Conservation (phyloP, 1,140 invertebrate species). For the Drosophila rhopaloa region DNA sequence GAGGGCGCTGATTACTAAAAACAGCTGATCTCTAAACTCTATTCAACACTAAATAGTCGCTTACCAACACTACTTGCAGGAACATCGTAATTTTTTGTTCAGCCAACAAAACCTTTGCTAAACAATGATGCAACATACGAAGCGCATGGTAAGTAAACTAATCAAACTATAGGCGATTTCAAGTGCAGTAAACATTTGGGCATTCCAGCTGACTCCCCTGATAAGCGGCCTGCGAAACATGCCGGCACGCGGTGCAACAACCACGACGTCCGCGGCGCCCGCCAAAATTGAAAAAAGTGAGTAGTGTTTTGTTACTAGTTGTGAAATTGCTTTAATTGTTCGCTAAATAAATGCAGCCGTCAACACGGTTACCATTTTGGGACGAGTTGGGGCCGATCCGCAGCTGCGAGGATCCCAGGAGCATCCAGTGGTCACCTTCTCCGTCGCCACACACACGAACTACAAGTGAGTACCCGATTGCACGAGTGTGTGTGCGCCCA, state of each 20-base stretch:
- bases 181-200: background rate
- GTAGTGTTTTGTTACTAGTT: slow-evolving; percentile 11
- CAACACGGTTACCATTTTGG: slow-evolving; percentile 94
- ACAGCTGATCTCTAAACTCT: background rate
- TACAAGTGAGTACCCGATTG: slow-evolving; percentile 86
- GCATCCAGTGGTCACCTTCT: slow-evolving; percentile 95
- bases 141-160: slow-evolving; percentile 48
- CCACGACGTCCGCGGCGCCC: slow-evolving; percentile 59
- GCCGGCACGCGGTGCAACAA: slow-evolving; percentile 54
- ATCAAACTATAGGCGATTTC: too few relatives aligned
- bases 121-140: slow-evolving; percentile 73
- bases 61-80: background rate
- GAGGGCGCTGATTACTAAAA: background rate
- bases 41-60: background rate
- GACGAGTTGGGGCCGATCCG: slow-evolving; percentile 94
- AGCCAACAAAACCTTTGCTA: slow-evolving; percentile 14
- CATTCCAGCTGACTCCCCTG: slow-evolving; percentile 46
- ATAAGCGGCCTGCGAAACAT: slow-evolving; percentile 44
- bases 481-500: slow-evolving; percentile 1
- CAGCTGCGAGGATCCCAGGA: slow-evolving; percentile 92
- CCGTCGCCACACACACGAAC: slow-evolving; percentile 94
- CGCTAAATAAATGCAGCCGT: slow-evolving; percentile 88
- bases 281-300: slow-evolving; percentile 83
- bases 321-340: slow-evolving; percentile 1
- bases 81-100: slow-evolving; percentile 2